These are phyloP conservation scores for Sphenodon punctatus DNA, from an alignment of 2,797 vertebrate species.

Conservation along the genomic window DNA sequence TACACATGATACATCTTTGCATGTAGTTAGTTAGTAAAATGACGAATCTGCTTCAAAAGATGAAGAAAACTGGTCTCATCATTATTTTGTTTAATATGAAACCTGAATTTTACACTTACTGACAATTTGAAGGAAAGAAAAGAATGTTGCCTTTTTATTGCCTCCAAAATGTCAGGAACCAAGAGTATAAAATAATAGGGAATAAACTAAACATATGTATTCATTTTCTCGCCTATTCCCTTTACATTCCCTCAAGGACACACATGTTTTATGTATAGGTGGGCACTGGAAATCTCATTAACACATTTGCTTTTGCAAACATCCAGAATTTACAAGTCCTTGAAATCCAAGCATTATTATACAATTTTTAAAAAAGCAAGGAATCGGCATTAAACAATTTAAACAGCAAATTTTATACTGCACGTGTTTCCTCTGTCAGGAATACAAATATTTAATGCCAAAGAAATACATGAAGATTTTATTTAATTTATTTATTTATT, in stretches of 20 bases:
- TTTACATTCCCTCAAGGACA: background rate
- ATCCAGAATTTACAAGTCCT: background rate
- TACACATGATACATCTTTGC: background rate
- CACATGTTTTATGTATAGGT: background rate
- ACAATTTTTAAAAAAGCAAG: background rate
- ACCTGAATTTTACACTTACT: background rate
- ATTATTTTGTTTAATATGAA: background rate
- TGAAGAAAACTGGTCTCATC: background rate
- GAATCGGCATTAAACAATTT: background rate
- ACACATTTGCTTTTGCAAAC: background rate
- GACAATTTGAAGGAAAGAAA: background rate
- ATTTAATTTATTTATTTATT: too few relatives aligned
- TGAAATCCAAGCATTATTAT: background rate
- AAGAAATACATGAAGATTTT: background rate
- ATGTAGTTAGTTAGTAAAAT: background rate
- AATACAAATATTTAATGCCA: background rate
- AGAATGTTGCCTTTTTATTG: background rate
- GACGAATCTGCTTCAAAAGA: background rate
- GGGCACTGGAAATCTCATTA: background rate
- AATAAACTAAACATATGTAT: background rate
- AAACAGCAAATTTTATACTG: background rate
- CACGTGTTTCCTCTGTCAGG: background rate
- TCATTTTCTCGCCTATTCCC: background rate
- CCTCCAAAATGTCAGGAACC: background rate
- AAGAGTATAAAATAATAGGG: background rate